Evolutionary conservation across 2,113 vertebrate species (phyloP), one percentile per base, ranked within the genome.

Genomic region (Pachypanchax playfairii): DNA sequence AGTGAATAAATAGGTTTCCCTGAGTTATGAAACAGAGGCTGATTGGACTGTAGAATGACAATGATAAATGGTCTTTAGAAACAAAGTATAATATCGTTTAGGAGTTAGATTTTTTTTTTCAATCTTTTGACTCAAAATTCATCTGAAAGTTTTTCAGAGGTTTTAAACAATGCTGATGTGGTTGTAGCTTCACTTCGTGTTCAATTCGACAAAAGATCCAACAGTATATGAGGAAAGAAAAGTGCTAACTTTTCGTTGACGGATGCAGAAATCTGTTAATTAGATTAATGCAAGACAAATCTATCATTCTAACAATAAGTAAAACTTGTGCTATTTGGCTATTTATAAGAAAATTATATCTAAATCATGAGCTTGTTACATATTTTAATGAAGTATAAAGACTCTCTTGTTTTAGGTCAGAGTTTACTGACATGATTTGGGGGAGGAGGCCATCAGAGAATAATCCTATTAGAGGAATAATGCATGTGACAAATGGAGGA

Each of bases 391-490:
- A 83, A 48, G 74, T 26, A 51, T 33, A 77, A 56, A 74, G 67
- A 56, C 22, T 31, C 47, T 79, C 48, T 21, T 6, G 13, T 57
- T 72, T 51, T 47, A 28, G 56, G 33, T 42, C 11, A 54, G 58
- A 70, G 39, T 60, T 47, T 33, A 39, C 59, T 75, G 69, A 75
- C 69, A 63, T 58, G 56, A 79, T 77, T 75, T 83, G 75, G 67
- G 77, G 79, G 73, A 69, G 50, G 82, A 66, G 69, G 60, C 51
- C 31, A 21, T 75, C 69, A 64, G 57, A 70, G 55, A 68, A 77
- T 85, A 82, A 84, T 85, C 84, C 35, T 17, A 63, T 85, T 77
- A 84, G 43, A 62, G 62, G 49, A 43, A 84, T 51, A 80, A 59
- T 76, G 41, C 66, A 68, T 35, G 21, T 49, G 73, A 83, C 60